Conservation (phyloP, 2,888 invertebrate species). For the Falcaria lacertinaria region DNA sequence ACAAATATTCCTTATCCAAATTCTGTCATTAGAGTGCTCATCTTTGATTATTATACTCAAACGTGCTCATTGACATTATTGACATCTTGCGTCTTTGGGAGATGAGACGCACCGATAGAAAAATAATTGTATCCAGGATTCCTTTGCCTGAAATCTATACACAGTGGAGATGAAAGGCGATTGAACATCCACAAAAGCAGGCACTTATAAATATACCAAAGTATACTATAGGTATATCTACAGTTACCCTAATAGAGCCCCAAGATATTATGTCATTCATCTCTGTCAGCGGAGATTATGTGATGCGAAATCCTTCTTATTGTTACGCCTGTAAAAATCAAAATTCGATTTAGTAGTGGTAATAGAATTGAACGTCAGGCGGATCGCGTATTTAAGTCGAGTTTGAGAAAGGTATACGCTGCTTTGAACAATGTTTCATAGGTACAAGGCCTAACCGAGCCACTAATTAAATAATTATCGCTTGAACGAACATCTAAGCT, state of each 20-base stretch:
- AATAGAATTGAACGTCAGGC: constrained; percentile 12
- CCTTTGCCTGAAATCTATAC: too few relatives aligned
- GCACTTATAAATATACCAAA: too few relatives aligned
- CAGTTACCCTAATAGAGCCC: neutral
- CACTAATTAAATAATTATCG: constrained; percentile 61
- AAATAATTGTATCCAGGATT: too few relatives aligned
- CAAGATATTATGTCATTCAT: neutral
- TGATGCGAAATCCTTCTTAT: neutral
- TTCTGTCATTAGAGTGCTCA: too few relatives aligned
- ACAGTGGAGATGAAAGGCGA: too few relatives aligned
- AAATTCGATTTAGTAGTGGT: neutral
- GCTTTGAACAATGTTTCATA: constrained; percentile 53
- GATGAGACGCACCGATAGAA: too few relatives aligned
- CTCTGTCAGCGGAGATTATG: neutral
- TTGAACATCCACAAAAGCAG: too few relatives aligned
- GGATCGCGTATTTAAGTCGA: constrained; percentile 14
- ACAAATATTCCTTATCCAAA: too few relatives aligned
- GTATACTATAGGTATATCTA: too few relatives aligned
- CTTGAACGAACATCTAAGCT: constrained; percentile 55
- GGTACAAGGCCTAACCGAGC: constrained; percentile 50
- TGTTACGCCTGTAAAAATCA: neutral
- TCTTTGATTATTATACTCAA: too few relatives aligned
- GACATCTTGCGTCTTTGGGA: too few relatives aligned
- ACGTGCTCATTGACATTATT: too few relatives aligned
- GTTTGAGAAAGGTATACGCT: constrained; percentile 33